A percentile compares a stretch with the other conserved stretches of the same genome.
phyloP scores from a whole-genome alignment of 1,140 invertebrate genomes.

The Drosophila lini region DNA sequence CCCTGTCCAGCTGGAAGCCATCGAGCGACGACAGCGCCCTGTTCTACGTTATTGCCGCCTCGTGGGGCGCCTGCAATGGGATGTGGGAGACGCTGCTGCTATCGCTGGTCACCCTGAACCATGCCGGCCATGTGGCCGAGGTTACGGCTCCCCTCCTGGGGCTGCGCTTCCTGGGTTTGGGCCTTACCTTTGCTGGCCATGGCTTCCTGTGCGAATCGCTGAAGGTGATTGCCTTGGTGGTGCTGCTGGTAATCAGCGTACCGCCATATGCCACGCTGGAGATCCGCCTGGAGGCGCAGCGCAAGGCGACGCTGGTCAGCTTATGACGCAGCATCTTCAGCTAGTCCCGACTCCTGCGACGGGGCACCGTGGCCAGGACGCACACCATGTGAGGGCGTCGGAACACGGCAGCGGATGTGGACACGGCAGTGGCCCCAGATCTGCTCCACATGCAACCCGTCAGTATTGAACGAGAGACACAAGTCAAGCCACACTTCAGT shows the following conservation, averaged over 20 bases:
- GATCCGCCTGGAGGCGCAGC: constrained; percentile 80
- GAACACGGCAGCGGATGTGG: constrained; percentile 7
- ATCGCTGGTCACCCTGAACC: constrained; percentile 79
- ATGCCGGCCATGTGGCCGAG: constrained; percentile 68
- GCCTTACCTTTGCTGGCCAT: constrained; percentile 79
- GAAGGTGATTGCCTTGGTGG: constrained; percentile 82
- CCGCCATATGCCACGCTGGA: constrained; percentile 84
- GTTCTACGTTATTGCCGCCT: constrained; percentile 89
- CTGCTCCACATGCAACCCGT: constrained; percentile 23
- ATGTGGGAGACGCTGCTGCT: constrained; percentile 88
- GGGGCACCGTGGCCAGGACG: constrained; percentile 71
- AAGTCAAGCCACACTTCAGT: constrained; percentile 37
- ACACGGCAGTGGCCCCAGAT: constrained; percentile 5
- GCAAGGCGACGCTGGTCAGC: constrained; percentile 78
- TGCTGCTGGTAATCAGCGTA: constrained; percentile 83
- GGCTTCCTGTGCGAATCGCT: constrained; percentile 80
- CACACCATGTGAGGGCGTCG: constrained; percentile 73
- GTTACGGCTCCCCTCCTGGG: constrained; percentile 71
- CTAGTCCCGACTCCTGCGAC: constrained; percentile 72
- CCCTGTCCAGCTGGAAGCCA: constrained; percentile 88
- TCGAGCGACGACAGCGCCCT: constrained; percentile 88
- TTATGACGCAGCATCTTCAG: constrained; percentile 84
- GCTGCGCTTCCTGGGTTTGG: constrained; percentile 75
- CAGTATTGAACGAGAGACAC: constrained; percentile 43
- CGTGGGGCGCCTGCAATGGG: constrained; percentile 90